Percentiles rank a stretch among this genome's conserved stretches.
phyloP scores from a whole-genome alignment of 2,113 vertebrate genomes.

The Acrocephalus arundinaceus region DNA sequence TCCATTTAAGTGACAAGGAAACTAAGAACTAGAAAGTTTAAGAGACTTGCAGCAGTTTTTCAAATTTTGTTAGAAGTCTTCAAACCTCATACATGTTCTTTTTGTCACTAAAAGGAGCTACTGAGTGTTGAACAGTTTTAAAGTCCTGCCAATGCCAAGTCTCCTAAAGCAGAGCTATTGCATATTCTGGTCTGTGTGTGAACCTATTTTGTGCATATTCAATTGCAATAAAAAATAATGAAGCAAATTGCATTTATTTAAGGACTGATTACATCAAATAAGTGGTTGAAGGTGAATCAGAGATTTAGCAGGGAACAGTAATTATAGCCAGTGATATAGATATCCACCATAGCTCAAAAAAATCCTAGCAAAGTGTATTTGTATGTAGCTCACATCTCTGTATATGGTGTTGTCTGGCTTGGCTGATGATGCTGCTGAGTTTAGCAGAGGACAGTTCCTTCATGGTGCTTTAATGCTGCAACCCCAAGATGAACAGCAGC shows the following conservation, averaged over 20 bases:
- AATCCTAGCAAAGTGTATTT: not conserved
- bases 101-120: not conserved
- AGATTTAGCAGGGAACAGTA: not conserved
- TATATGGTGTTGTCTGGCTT: not conserved
- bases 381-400: not conserved
- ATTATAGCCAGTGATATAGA: not conserved
- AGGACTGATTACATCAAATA: not conserved
- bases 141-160: not conserved
- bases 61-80: not conserved
- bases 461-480: not conserved
- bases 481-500: not conserved
- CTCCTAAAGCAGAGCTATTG: not conserved
- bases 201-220: not conserved
- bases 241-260: not conserved
- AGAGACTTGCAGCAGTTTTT: not conserved
- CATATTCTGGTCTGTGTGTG: not conserved
- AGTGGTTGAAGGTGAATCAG: not conserved
- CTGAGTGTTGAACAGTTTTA: not conserved
- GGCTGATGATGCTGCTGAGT: not conserved
- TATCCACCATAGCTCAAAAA: not conserved
- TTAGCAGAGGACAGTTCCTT: not conserved
- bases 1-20: conserved; percentile 1
- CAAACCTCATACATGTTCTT: not conserved
- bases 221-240: not conserved
- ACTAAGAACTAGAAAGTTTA: not conserved